These are phyloP conservation scores for Cacatua alba DNA, from an alignment of 2,113 vertebrate genomes.

Conservation along the genomic window DNA sequence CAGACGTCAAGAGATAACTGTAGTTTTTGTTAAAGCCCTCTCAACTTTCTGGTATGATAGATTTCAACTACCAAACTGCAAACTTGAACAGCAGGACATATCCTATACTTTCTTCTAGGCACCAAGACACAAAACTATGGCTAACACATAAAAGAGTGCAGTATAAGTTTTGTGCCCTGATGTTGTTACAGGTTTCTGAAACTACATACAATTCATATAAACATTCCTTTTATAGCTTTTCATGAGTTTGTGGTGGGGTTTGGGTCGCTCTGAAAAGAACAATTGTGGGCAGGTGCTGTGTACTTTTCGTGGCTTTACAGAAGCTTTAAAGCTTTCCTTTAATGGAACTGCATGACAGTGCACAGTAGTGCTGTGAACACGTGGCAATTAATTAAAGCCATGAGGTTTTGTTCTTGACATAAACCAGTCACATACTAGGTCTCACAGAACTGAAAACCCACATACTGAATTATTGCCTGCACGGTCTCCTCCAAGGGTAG, in stretches of 20 bases:
- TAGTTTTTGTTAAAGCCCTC: background rate
- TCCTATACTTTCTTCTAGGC: background rate
- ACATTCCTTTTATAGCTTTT: slow-evolving; percentile 19
- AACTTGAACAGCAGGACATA: background rate
- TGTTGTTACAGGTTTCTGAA: background rate
- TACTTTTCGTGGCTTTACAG: slow-evolving; percentile 25
- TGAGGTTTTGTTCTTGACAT: slow-evolving; percentile 10
- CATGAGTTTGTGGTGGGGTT: slow-evolving; percentile 13
- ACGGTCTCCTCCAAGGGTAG: background rate
- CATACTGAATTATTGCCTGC: background rate
- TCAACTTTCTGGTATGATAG: background rate
- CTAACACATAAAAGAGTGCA: background rate
- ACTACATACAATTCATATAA: background rate
- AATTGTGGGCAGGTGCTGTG: slow-evolving; percentile 50
- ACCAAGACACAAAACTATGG: background rate
- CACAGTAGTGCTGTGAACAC: slow-evolving; percentile 10
- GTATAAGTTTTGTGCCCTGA: background rate
- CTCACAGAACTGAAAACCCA: slow-evolving; percentile 23
- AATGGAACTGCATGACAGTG: slow-evolving; percentile 9
- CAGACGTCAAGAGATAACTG: background rate
- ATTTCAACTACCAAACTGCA: background rate
- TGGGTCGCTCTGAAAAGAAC: slow-evolving; percentile 31
- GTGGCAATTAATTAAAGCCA: slow-evolving; percentile 55
- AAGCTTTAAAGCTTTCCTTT: slow-evolving; percentile 46
- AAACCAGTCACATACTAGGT: background rate